phyloP scores from a whole-genome alignment of 2,888 invertebrate species.

The Euplagia quadripunctaria region DNA sequence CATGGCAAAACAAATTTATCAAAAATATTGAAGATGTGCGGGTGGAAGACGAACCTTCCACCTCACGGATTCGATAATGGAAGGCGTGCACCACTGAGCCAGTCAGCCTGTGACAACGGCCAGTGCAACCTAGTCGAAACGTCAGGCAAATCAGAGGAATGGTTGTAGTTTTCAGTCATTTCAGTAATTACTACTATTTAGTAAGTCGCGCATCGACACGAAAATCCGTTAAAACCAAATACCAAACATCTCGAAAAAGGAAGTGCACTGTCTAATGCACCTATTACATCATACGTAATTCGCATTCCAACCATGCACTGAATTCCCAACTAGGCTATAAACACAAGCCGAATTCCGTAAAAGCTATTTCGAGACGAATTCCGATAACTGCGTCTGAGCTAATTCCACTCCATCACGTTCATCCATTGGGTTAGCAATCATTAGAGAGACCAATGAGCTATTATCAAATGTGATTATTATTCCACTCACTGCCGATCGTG shows the following conservation, averaged over 20 bases:
- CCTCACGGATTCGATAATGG: too few relatives aligned
- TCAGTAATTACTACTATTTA: background rate
- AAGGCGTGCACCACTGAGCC: too few relatives aligned
- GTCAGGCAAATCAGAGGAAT: too few relatives aligned
- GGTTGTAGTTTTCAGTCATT: background rate
- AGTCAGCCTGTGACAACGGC: too few relatives aligned
- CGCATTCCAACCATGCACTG: background rate
- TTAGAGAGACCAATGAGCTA: background rate
- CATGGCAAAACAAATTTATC: too few relatives aligned
- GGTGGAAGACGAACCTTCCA: too few relatives aligned
- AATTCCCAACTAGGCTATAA: conserved; percentile 2
- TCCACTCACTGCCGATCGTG: conserved; percentile 12
- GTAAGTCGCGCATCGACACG: background rate
- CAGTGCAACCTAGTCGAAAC: too few relatives aligned
- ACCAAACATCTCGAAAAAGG: too few relatives aligned
- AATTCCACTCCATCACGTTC: conserved; percentile 5
- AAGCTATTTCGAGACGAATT: conserved; percentile 1
- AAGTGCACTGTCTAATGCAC: background rate
- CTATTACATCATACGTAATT: background rate
- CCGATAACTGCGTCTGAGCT: background rate
- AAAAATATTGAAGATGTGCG: too few relatives aligned
- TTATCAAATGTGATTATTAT: conserved; percentile 16
- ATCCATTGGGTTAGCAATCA: conserved; percentile 5
- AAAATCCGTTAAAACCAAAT: background rate
- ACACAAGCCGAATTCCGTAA: conserved; percentile 4